Evolutionary conservation across 1,140 invertebrate genomes (phyloP), one percentile per base, ranked within the genome.

Genomic region (Drosophila setifemur): DNA sequence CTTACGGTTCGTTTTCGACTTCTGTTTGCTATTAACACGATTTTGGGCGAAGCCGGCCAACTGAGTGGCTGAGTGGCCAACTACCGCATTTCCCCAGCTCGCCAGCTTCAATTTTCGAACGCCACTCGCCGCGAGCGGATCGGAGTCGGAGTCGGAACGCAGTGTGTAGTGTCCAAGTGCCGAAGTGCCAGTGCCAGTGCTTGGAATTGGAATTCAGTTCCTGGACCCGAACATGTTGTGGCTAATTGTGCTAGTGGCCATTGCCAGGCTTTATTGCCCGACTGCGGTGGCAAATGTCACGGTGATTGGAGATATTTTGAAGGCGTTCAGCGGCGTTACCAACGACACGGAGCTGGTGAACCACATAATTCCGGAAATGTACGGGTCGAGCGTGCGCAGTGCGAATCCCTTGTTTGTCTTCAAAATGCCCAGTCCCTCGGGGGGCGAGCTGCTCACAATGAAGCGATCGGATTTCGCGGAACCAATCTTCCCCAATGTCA

Each of bases 401-500:
- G 42, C 64, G 16, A 87, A 90, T 88, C 74, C 66, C 21, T 66
- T 26, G 6, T 87, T 90, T 52, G 40, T 79, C 3, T 90, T 90
- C 44, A 66, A 74, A 68, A 76, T 90, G 66, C 89, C 89, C 47
- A 21, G 14, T 0, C 23, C 19, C 31, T n/a, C 48, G 50, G 8
- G 26, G 12, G 25, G 40, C 31, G 52, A 74, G 29, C 57, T 76
- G 40, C 43, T 87, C 4, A 83, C 68, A 19, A 77, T 89, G 73
- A 53, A 70, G 4, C 70, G 86, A n/a, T 86, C 66, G 18, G 78
- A 88, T 49, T 88, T 90, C 28, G 54, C 58, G 18, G 55, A 63
- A 16, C 82, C 89, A 26, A 73, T 76, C 25, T 90, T 89, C 43
- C 89, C 89, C 6, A 90, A 90, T 71, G 29, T 89, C 11, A 86